A percentile compares a stretch with the other conserved stretches of the same genome.
phyloP scores from a whole-genome alignment of 2,113 vertebrate species.

The Otus sunia region DNA sequence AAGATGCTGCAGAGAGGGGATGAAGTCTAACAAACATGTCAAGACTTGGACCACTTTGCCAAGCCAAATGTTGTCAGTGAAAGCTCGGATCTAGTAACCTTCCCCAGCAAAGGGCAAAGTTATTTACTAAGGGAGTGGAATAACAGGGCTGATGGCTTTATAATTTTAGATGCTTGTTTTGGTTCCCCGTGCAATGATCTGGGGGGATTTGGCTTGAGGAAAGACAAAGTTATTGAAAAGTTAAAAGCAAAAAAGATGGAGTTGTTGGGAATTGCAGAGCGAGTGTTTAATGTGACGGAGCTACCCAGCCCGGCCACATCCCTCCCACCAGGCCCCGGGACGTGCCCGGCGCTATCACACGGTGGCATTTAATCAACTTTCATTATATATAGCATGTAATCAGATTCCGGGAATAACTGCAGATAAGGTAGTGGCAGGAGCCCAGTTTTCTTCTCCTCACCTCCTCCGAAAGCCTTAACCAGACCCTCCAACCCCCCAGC shows the following conservation, averaged over 20 bases:
- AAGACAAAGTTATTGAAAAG: not conserved
- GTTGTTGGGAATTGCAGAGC: not conserved
- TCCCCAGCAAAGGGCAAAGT: not conserved
- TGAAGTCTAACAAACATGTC: not conserved
- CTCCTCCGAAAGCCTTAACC: fast-evolving
- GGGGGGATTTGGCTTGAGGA: not conserved
- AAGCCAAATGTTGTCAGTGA: not conserved
- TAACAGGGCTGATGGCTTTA: not conserved
- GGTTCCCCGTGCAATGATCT: not conserved
- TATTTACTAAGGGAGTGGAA: not conserved
- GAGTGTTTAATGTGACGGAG: fast-evolving
- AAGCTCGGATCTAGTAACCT: not conserved
- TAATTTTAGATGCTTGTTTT: not conserved
- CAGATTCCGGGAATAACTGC: slow-evolving; percentile 60
- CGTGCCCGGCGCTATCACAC: not conserved
- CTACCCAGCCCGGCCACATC: not conserved
- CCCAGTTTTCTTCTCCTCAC: not conserved
- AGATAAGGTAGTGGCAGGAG: slow-evolving; percentile 19
- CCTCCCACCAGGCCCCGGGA: not conserved
- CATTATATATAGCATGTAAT: not conserved
- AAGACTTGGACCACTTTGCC: not conserved
- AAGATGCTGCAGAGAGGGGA: not conserved
- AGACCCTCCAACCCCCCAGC: not conserved
- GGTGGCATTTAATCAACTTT: slow-evolving; percentile 27
- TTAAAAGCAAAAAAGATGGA: not conserved